Percentiles rank a stretch among this genome's conserved stretches.
phyloP scores from a whole-genome alignment of 2,888 invertebrate species.

The Hyles lineata region DNA sequence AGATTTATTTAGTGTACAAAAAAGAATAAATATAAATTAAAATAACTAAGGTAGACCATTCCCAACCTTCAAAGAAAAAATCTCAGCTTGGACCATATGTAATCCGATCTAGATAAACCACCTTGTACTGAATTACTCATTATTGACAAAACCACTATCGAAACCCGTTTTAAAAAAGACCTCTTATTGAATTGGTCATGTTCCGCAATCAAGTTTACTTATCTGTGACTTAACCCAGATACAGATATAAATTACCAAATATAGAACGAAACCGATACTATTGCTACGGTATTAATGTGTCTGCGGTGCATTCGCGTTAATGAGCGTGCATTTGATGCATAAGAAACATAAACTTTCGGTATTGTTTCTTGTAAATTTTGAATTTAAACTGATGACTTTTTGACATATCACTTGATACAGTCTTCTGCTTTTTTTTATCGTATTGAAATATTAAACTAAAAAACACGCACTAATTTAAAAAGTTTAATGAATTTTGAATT shows the following conservation, averaged over 20 bases:
- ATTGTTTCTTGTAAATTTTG: no score
- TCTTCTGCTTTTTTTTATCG: no score
- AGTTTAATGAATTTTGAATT: no score
- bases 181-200: slow-evolving; percentile 1
- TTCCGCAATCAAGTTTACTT: slow-evolving; percentile 24
- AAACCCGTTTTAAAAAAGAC: slow-evolving; percentile 5
- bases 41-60: no score
- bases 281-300: slow-evolving; percentile 37
- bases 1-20: no score
- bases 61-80: no score
- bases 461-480: no score
- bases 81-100: background rate
- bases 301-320: slow-evolving; percentile 22
- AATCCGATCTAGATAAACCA: background rate
- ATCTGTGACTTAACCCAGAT: slow-evolving; percentile 28
- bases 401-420: no score
- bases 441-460: no score
- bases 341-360: background rate
- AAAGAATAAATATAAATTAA: no score
- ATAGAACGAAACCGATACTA: slow-evolving; percentile 36
- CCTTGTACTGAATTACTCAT: background rate
- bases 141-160: slow-evolving; percentile 2
- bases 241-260: slow-evolving; percentile 43
- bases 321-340: slow-evolving; percentile 11
- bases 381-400: no score